Conservation (phyloP, 2,797 vertebrate species). For the Poecilia gillii region DNA sequence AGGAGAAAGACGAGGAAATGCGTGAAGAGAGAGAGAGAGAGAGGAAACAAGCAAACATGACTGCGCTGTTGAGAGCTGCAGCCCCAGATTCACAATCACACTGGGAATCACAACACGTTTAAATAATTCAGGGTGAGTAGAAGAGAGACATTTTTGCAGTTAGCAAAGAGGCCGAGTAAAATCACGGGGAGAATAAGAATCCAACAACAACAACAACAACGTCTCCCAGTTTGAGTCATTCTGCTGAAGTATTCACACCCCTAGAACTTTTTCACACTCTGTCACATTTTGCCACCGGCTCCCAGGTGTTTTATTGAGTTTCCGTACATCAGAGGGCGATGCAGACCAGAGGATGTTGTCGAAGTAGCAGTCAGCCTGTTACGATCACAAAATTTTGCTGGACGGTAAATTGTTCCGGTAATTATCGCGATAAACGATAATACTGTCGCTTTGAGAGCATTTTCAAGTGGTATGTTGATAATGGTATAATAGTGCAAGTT, state of each 20-base stretch:
- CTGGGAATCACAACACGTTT: constrained; percentile 87
- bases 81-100: constrained; percentile 84
- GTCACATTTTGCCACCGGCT: not conserved
- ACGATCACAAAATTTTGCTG: too few relatives aligned
- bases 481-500: too few relatives aligned
- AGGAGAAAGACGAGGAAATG: constrained; percentile 46
- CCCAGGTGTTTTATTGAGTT: not conserved
- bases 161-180: constrained; percentile 68
- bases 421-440: too few relatives aligned
- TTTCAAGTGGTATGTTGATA: too few relatives aligned
- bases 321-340: not conserved
- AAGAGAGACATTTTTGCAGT: constrained; percentile 72
- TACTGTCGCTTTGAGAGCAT: too few relatives aligned
- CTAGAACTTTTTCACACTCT: not conserved
- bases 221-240: constrained; percentile 12
- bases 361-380: too few relatives aligned
- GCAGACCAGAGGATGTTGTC: not conserved
- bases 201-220: constrained; percentile 50
- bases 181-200: constrained; percentile 64
- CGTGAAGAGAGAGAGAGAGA: constrained; percentile 44
- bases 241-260: not conserved
- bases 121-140: constrained; percentile 86
- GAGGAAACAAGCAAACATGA: constrained; percentile 74
- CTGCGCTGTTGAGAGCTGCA: constrained; percentile 77
- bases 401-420: too few relatives aligned